These are phyloP conservation scores for Martes martes DNA, from an alignment of 2,113 vertebrate genomes.

Conservation along the genomic window DNA sequence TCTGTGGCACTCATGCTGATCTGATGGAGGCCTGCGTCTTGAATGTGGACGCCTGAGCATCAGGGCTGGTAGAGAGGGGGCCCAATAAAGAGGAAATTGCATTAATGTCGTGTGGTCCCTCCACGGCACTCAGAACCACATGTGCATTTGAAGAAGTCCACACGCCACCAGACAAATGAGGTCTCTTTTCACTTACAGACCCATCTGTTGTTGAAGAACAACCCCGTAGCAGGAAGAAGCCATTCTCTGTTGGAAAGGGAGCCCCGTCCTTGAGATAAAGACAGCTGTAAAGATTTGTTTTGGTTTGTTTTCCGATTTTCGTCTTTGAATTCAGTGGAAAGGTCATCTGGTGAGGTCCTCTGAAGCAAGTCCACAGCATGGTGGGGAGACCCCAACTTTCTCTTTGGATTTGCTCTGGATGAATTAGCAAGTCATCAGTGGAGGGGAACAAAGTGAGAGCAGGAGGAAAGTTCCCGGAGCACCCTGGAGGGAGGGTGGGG, in stretches of 20 bases:
- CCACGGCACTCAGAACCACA: neutral
- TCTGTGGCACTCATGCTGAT: neutral
- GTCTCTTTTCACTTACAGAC: neutral
- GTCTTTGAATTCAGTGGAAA: neutral
- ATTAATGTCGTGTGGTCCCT: neutral
- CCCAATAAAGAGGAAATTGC: neutral
- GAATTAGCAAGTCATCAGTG: neutral
- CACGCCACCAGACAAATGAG: neutral
- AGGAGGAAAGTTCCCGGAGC: neutral
- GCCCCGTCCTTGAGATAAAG: neutral
- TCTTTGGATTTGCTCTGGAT: neutral
- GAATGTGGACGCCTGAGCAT: neutral
- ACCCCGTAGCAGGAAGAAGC: neutral
- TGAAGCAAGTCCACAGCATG: neutral
- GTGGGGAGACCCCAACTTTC: neutral
- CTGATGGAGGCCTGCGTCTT: neutral
- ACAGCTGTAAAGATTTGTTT: neutral
- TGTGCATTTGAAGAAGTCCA: neutral
- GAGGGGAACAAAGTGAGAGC: neutral
- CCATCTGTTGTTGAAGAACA: conserved; percentile 8
- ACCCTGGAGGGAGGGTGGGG: neutral
- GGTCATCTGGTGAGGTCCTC: neutral
- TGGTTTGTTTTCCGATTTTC: neutral
- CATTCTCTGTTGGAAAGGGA: neutral
- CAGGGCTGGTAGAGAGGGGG: neutral